Evolutionary conservation across 1,140 invertebrate species (phyloP).

Genomic region (Nymphalis io): DNA sequence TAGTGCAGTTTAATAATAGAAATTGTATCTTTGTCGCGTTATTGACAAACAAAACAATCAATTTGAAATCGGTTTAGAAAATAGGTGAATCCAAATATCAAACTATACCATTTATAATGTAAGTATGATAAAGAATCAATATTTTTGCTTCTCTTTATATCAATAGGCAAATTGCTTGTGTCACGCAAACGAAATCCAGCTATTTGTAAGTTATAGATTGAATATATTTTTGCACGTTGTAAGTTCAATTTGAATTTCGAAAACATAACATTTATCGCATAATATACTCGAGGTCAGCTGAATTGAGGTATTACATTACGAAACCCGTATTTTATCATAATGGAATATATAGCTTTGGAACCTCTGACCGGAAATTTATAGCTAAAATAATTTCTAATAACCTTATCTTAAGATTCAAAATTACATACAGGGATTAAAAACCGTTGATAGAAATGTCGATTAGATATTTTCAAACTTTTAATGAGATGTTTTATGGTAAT

Average conservation of each 20-base stretch:
- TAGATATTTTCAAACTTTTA: constrained; percentile 16
- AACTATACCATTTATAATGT: too few species aligned
- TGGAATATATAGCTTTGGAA: constrained; percentile 4
- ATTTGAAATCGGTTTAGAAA: too few species aligned
- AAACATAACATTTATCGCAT: constrained; percentile 3
- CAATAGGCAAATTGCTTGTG: not conserved
- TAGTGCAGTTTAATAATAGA: too few species aligned
- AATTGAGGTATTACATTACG: constrained; percentile 19
- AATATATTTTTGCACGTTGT: constrained; percentile 7
- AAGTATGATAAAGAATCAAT: too few species aligned
- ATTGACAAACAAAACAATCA: too few species aligned
- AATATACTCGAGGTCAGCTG: constrained; percentile 11
- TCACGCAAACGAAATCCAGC: not conserved
- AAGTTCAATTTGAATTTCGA: not conserved
- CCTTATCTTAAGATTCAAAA: constrained; percentile 1
- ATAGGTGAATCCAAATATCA: too few species aligned
- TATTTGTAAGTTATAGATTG: not conserved
- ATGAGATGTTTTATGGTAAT: constrained; percentile 14
- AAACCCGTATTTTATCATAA: constrained; percentile 21
- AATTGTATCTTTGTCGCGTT: too few species aligned
- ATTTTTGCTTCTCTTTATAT: too few species aligned
- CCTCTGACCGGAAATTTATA: not conserved
- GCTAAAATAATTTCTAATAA: constrained; percentile 6
- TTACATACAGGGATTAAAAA: not conserved
- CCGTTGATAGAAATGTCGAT: constrained; percentile 6